Conservation (phyloP, 1,140 invertebrate species). For the Papilio helenus region DNA sequence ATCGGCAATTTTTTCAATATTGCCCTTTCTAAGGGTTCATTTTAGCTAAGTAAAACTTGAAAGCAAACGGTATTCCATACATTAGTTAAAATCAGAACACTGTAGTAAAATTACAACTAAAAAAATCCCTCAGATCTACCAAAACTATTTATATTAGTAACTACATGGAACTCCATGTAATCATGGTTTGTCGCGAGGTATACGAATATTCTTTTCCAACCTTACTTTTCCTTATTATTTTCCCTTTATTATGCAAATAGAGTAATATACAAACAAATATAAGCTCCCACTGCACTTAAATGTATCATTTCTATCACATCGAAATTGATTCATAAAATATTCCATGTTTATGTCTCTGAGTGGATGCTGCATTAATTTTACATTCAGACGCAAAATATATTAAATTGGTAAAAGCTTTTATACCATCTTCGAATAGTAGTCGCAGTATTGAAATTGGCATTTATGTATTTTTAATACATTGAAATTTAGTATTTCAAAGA, state of each 20-base stretch:
- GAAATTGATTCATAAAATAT: conserved; percentile 23
- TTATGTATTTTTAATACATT: neutral
- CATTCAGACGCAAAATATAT: neutral
- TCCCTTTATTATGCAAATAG: neutral
- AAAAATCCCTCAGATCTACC: neutral
- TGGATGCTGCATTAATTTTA: neutral
- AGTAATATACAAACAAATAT: conserved; percentile 3
- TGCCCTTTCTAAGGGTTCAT: neutral
- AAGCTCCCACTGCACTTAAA: neutral
- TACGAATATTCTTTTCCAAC: neutral
- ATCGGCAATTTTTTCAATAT: too few species aligned
- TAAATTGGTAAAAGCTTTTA: neutral
- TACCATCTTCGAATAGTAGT: neutral
- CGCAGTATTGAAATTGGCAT: neutral
- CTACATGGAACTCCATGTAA: neutral
- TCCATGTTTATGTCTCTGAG: neutral
- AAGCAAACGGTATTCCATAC: neutral
- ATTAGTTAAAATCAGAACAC: neutral
- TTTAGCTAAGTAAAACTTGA: neutral
- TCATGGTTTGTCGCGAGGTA: neutral
- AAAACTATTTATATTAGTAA: neutral
- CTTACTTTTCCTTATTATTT: neutral
- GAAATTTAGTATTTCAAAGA: too few species aligned
- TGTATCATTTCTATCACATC: neutral
- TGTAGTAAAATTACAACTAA: neutral